Percentiles rank a stretch among this genome's conserved stretches.
Conservation (phyloP, 2,797 vertebrate species). For the Choloepus didactylus region DNA sequence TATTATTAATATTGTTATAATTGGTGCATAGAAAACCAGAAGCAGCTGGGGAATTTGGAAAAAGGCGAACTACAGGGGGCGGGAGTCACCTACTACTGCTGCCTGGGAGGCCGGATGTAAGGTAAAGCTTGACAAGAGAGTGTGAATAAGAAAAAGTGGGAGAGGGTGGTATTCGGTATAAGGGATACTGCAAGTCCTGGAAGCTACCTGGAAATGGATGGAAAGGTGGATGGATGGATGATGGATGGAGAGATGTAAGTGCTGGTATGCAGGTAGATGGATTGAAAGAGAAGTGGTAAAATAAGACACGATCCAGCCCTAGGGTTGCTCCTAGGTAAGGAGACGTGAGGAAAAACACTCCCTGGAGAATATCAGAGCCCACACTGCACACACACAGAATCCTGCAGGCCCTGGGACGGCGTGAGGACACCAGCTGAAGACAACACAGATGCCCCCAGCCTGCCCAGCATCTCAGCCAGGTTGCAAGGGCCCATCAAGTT, state of each 20-base stretch:
- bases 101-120: accelerated
- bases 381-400: not conserved
- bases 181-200: not conserved
- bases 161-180: not conserved
- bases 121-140: not conserved
- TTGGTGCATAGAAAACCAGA: not conserved
- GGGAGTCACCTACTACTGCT: not conserved
- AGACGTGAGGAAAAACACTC: not conserved
- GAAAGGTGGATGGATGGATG: not conserved
- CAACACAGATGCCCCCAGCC: accelerated
- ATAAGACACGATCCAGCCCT: not conserved
- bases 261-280: too few relatives aligned
- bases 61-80: not conserved
- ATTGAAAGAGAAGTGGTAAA: not conserved
- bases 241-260: too few relatives aligned
- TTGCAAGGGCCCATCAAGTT: accelerated
- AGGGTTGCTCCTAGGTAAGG: not conserved
- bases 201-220: not conserved
- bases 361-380: not conserved
- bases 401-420: accelerated
- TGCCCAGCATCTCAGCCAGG: too few relatives aligned
- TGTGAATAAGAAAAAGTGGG: too few relatives aligned
- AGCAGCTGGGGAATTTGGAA: not conserved
- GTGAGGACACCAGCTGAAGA: accelerated
- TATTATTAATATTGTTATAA: accelerated